A percentile compares a stretch with the other conserved stretches of the same genome.
Conservation (phyloP, 37 sponge, comb jelly and placozoan genomes). For the Corticium candelabrum region DNA sequence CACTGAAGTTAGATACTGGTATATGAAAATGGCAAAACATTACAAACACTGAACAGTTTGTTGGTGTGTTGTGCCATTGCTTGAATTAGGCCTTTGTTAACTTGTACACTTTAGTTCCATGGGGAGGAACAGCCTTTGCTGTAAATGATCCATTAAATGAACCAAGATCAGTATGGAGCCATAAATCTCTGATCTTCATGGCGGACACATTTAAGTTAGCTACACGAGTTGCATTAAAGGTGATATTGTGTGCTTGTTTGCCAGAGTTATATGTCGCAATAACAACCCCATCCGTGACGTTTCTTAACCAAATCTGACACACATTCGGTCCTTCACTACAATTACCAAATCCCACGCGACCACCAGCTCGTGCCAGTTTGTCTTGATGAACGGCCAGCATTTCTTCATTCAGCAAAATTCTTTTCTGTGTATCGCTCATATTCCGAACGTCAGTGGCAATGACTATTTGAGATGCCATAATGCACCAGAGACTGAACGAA, state of each 20-base stretch:
- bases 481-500: not conserved
- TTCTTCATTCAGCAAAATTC: not conserved
- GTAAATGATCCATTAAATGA: not conserved
- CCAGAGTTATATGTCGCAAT: not conserved
- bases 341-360: not conserved
- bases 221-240: not conserved
- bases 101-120: not conserved
- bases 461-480: conserved; percentile 1
- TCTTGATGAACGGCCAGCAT: conserved; percentile 2
- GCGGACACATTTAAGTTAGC: too few species aligned
- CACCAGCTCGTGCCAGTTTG: not conserved
- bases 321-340: not conserved
- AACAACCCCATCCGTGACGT: not conserved
- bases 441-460: conserved; percentile 5
- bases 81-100: too few species aligned
- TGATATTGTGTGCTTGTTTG: conserved; percentile 2
- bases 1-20: too few species aligned
- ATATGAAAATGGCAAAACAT: too few species aligned
- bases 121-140: not conserved
- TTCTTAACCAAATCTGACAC: not conserved
- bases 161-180: not conserved
- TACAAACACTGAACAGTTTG: too few species aligned
- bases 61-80: too few species aligned
- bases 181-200: not conserved
- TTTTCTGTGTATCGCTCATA: not conserved